Base-by-base conservation (phyloP, 2,888 invertebrate genomes). In the Lysandra bellargus region DNA sequence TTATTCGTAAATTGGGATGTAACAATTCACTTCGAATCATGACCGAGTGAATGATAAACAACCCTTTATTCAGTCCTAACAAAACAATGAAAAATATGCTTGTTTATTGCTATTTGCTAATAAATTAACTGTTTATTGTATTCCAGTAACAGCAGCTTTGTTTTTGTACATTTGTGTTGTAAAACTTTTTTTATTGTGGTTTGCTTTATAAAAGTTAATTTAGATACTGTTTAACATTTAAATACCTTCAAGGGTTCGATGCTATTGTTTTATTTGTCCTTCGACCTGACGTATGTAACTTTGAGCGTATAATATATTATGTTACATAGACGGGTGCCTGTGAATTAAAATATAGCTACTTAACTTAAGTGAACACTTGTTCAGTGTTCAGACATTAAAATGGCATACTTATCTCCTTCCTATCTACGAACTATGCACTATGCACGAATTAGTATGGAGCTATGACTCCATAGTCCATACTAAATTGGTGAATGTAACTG, bases 21-120 rank as follows among this genome's bases (percentile, higher is more conserved):
- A 69, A 69, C 69, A 37, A 12, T 69, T 74, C n/a, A 74, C 74
- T 17, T 57, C 23, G n/a, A 74, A 74, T 74, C 7, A 74, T 23
- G 44, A 74, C 44, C 40, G 44, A 33, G 30, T 33, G 30, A 33
- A 76, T 75, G 7, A 76, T 76, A 76, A 76, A 76, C 17, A 76
- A 53, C 33, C 49, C 76, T 76, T 30, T 76, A 76, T 74, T 74
- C 14, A 75, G 53, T 76, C 76, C 57, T 17, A 76, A 57, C 53
- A 53, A 75, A 75, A 76, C 76, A 76, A 76, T 76, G 53, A 57
- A 57, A 76, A 75, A 76, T 33, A 57, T 76, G 76, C 53, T 76
- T 57, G 76, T 76, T 76, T 33, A 53, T 53, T 53, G 53, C 76
- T 53, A 14, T 37, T 57, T 53, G 53, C 76, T 53, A 14, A 57